phyloP scores from a whole-genome alignment of 2,888 invertebrate genomes.

The Lithosia quadra region DNA sequence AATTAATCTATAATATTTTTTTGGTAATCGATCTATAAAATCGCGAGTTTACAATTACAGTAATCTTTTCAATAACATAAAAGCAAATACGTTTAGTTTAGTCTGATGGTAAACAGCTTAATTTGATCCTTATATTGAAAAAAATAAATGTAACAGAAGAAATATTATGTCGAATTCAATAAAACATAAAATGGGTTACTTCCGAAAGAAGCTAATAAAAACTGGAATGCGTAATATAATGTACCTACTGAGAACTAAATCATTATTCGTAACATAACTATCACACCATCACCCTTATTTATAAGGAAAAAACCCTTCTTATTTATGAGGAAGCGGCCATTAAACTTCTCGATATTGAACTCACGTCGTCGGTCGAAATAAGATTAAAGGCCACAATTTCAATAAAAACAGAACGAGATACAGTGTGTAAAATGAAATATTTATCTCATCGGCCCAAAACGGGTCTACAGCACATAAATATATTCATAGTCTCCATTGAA shows the following conservation, averaged over 20 bases:
- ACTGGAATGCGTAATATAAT: constrained; percentile 4
- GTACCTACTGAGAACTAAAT: constrained; percentile 6
- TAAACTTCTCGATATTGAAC: constrained; percentile 20
- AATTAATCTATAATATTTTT: too few species aligned
- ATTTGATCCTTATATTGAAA: background rate
- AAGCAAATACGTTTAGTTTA: background rate
- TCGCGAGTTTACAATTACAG: too few species aligned
- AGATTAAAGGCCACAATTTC: constrained; percentile 66
- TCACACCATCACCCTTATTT: constrained; percentile 7
- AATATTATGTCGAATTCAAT: background rate
- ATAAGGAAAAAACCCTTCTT: constrained; percentile 12
- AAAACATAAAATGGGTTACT: background rate
- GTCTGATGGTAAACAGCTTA: background rate
- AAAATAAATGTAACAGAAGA: background rate
- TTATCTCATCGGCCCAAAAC: constrained; percentile 65
- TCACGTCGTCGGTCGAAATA: constrained; percentile 51
- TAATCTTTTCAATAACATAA: too few species aligned
- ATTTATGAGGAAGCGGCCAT: constrained; percentile 16
- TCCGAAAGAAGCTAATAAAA: background rate
- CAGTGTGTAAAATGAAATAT: constrained; percentile 77
- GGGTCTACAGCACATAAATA: constrained; percentile 69
- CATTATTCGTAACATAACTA: constrained; percentile 10
- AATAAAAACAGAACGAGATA: constrained; percentile 76
- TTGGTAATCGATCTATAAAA: too few species aligned
- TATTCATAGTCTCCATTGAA: constrained; percentile 78